Conservation (phyloP, 2,113 vertebrate species). For the Lampris megalopsis region DNA sequence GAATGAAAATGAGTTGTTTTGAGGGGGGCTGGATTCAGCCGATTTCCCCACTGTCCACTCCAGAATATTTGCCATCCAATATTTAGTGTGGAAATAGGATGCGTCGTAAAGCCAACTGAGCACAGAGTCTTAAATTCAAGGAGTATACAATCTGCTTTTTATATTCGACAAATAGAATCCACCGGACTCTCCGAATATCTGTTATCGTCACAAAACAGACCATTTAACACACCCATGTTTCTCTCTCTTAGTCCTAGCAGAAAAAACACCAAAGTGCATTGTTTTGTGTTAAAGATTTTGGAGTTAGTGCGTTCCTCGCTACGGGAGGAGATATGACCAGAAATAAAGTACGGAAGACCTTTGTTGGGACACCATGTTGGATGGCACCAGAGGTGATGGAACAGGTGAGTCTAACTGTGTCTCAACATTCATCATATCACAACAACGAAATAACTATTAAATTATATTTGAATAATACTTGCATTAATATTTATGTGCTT, state of each 20-base stretch:
- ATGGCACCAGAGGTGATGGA: conserved; percentile 99
- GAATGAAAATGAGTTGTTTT: neutral
- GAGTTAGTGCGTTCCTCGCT: conserved; percentile 95
- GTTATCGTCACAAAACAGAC: neutral
- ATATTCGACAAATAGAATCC: neutral
- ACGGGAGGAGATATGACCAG: conserved; percentile 97
- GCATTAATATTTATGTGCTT: neutral
- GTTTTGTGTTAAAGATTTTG: conserved; percentile 88
- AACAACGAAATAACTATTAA: no score
- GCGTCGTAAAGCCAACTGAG: neutral
- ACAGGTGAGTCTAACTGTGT: conserved; percentile 84
- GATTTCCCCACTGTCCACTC: neutral
- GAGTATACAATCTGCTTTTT: neutral
- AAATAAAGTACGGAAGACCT: conserved; percentile 99
- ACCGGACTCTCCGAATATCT: neutral
- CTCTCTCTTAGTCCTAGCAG: neutral
- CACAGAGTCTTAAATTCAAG: neutral
- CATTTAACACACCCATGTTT: neutral
- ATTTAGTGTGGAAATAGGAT: neutral
- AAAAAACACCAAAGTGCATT: neutral
- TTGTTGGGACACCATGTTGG: conserved; percentile 99
- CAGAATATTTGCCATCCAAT: neutral
- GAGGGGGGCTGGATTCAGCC: neutral
- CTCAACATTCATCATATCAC: neutral
- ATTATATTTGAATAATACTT: no score